These are phyloP conservation scores for Gambelia wislizenii DNA, from an alignment of 2,797 vertebrate genomes.

Conservation along the genomic window DNA sequence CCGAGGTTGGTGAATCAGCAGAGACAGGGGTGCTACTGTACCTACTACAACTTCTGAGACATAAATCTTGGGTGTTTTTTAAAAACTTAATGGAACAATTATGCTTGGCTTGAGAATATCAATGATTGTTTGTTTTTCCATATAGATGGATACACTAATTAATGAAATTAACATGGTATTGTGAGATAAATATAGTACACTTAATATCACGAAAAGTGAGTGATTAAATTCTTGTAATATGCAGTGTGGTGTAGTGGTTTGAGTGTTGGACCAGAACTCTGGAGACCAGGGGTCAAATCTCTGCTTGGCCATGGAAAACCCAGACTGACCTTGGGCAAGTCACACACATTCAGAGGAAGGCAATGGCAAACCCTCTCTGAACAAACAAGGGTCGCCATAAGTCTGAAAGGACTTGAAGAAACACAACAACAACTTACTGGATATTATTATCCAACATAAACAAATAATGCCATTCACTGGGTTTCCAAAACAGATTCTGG, in stretches of 20 bases:
- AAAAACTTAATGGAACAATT: constrained; percentile 31
- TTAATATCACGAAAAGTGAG: constrained; percentile 44
- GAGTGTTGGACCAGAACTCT: too few species aligned
- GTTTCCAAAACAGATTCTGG: neutral
- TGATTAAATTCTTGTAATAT: constrained; percentile 28
- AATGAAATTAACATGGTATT: neutral
- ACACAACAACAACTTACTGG: too few species aligned
- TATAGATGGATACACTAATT: constrained; percentile 53
- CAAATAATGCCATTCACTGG: neutral
- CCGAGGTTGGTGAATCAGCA: too few species aligned
- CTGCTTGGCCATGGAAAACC: too few species aligned
- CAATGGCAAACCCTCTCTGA: too few species aligned
- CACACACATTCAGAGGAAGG: too few species aligned
- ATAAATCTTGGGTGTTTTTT: constrained; percentile 44
- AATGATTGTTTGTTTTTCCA: constrained; percentile 24
- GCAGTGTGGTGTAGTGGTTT: too few species aligned
- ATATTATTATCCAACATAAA: neutral
- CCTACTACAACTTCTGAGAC: constrained; percentile 65
- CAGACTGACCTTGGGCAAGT: too few species aligned
- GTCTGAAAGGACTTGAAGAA: too few species aligned
- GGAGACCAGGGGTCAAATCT: too few species aligned
- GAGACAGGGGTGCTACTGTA: constrained; percentile 23
- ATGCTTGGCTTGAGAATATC: constrained; percentile 31
- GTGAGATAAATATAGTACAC: constrained; percentile 41
- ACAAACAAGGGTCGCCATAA: too few species aligned